phyloP scores from a whole-genome alignment of 2,797 vertebrate species.

The Lateolabrax maculatus region DNA sequence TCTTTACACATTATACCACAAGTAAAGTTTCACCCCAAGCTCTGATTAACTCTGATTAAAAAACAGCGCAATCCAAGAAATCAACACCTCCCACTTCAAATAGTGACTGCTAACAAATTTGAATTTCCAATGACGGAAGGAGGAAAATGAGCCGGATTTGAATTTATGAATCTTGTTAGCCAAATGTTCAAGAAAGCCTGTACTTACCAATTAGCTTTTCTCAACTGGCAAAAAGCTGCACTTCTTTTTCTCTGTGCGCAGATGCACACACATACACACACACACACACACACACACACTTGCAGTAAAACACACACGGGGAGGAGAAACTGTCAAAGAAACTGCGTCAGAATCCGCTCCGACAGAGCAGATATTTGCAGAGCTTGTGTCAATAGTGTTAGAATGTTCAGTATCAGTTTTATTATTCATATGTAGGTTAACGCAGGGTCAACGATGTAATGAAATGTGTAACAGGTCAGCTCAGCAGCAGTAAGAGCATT shows the following conservation, averaged over 20 bases:
- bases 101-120: constrained; percentile 18
- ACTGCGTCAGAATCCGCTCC: constrained; percentile 29
- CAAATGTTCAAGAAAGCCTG: constrained; percentile 23
- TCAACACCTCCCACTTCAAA: constrained; percentile 10
- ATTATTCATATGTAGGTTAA: too few relatives aligned
- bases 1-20: neutral
- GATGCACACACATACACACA: constrained; percentile 16
- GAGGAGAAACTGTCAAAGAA: constrained; percentile 38
- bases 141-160: constrained; percentile 24
- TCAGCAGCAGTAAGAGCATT: too few relatives aligned
- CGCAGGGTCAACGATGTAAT: too few relatives aligned
- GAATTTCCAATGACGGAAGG: constrained; percentile 18
- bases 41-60: neutral
- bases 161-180: constrained; percentile 23
- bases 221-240: constrained; percentile 5
- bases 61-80: neutral
- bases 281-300: constrained; percentile 10
- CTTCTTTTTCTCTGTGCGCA: constrained; percentile 1
- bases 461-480: too few relatives aligned
- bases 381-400: constrained; percentile 50
- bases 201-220: neutral
- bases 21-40: neutral
- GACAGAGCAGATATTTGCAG: constrained; percentile 57
- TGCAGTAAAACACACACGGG: constrained; percentile 22
- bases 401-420: too few relatives aligned